Evolutionary conservation across 2,888 invertebrate genomes (phyloP), one percentile per base, ranked within the genome.

Genomic region (Stenurella melanura): DNA sequence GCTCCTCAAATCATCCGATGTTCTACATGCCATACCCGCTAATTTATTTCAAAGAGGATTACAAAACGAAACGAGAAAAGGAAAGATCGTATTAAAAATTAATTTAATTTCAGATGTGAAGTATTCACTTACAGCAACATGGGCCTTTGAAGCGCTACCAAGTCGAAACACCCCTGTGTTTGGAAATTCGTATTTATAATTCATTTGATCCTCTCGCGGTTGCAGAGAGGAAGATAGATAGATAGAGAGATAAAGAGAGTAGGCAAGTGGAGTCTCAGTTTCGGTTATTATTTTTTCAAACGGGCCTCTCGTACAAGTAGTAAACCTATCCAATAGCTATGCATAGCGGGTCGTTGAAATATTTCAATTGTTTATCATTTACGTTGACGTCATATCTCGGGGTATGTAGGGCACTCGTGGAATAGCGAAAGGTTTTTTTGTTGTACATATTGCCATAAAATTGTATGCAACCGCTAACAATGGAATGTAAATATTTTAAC

Each of bases 211-310:
- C 34, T 34, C 30, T 26, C 15, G 9, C 21, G 34, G 10, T 15
- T 30, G 10, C 30, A 30, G 61, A 34, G 17, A 26, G n/a, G n/a
- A n/a, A n/a, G n/a, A n/a, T n/a, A n/a, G 26, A 26, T 26, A 2
- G 26, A 26, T 2, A 26, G 26, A 26, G 6, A 26, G 7, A 60
- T 9, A 30, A 34, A 34, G 17, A 18, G 17, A 34, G 34, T 10
- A 17, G n/a, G 17, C 1, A 17, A 30, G 61, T 15, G 2, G 21
- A 15, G 30, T 15, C n/a, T 26, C 26, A n/a, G 30, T 60, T 63
- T 63, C 10, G n/a, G 61, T 63, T 63, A 63, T 63, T 63, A 63
- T 63, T 63, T 63, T 63, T 63, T 63, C 61, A 63, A 9, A 63
- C 61, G 34, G 34, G 34, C n/a, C 34, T 63, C 34, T 63, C 61